Evolutionary conservation across 2,888 invertebrate genomes (phyloP), one percentile per base, ranked within the genome.

Genomic region (Coenonympha glycerion): DNA sequence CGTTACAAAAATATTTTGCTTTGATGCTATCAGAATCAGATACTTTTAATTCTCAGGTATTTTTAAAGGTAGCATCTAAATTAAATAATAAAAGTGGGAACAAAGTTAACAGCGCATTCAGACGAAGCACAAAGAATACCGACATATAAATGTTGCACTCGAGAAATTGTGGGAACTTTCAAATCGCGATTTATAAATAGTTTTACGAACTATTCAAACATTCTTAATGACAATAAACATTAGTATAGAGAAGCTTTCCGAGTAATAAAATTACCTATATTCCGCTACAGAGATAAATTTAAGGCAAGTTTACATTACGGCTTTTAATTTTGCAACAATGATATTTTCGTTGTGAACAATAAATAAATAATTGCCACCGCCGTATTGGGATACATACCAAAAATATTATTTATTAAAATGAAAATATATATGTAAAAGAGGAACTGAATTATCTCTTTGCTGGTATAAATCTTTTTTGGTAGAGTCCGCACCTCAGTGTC

Each of bases 141-240:
- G 58, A 51, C 58, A 46, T 34, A 36, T 51, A 55, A 57, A 53
- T 49, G 42, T 50, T 37, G 47, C 36, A 40, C 30, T 42, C 45
- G 34, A 16, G 41, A 57, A 53, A 52, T 53, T 55, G 58, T 58
- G 58, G 50, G 58, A 58, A 57, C 37, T 49, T 47, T 55, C 31
- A 51, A 55, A 50, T 57, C 46, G 48, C 53, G 48, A 57, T 40
- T 40, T 52, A 47, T 49, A 56, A 55, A 53, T 56, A 56, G 44
- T 52, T 51, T 54, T 31, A 44, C 37, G 34, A 48, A 49, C 30
- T 52, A 47, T 55, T 50, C 41, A 49, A 40, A 41, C 45, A 47
- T 49, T 41, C 48, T 37, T 50, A 55, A 52, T 50, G 52, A 55
- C 46, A 39, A 53, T 55, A 50, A 55, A 55, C 56, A 45, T 56